Percentiles rank a stretch among this genome's conserved stretches.
Conservation (phyloP, 1,140 invertebrate species). For the Temnothorax longispinosus region DNA sequence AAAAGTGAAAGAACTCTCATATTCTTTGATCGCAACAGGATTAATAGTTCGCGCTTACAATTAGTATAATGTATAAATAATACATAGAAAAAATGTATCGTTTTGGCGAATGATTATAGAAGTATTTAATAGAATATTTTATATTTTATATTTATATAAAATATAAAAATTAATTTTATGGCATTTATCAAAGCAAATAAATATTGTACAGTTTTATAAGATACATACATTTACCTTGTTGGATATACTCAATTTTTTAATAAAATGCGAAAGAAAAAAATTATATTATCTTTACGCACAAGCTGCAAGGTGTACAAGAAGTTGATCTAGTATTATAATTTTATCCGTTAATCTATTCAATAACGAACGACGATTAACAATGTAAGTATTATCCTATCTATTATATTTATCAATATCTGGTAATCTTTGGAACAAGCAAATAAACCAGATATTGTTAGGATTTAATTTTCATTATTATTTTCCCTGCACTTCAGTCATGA, state of each 20-base stretch:
- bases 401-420: constrained; percentile 54
- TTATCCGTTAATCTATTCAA: constrained; percentile 22
- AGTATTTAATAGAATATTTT: constrained; percentile 16
- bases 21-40: background rate
- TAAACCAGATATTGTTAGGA: constrained; percentile 58
- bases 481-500: constrained; percentile 46
- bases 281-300: constrained; percentile 1
- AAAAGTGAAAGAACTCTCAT: constrained; percentile 15
- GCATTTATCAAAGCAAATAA: constrained; percentile 6
- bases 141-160: background rate
- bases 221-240: constrained; percentile 12
- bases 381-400: constrained; percentile 55
- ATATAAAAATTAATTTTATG: constrained; percentile 18
- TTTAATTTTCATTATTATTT: constrained; percentile 46
- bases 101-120: constrained; percentile 5
- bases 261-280: constrained; percentile 22
- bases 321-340: constrained; percentile 38
- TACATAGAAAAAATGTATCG: constrained; percentile 3
- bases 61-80: background rate
- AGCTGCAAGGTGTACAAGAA: constrained; percentile 17
- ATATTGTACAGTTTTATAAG: constrained; percentile 40
- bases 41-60: background rate
- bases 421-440: constrained; percentile 38
- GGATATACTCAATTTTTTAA: constrained; percentile 24
- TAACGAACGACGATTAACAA: constrained; percentile 40